phyloP scores from a whole-genome alignment of 2,888 invertebrate species.

The Drosophila picticornis region DNA sequence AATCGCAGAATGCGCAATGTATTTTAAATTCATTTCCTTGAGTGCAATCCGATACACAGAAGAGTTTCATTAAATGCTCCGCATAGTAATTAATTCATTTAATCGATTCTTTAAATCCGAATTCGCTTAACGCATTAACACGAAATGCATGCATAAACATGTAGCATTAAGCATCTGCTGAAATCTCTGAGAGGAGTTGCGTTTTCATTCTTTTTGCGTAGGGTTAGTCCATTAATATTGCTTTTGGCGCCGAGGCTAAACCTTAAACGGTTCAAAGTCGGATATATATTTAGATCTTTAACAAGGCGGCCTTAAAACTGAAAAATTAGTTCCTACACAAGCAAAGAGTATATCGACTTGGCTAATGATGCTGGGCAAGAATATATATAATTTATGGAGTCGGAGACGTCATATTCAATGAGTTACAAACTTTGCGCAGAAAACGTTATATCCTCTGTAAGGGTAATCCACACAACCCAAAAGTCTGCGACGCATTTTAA shows the following conservation, averaged over 20 bases:
- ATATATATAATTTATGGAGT: neutral
- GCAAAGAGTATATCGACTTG: neutral
- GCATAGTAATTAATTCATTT: slow-evolving; percentile 25
- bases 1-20: neutral
- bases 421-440: neutral
- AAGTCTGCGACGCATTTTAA: slow-evolving; percentile 45
- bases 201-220: neutral
- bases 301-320: neutral
- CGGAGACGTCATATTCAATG: neutral
- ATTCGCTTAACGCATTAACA: slow-evolving; percentile 24
- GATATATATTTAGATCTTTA: neutral
- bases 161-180: slow-evolving; percentile 2
- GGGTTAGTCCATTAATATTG: slow-evolving; percentile 13
- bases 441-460: neutral
- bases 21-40: neutral
- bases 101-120: slow-evolving; percentile 16
- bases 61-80: slow-evolving; percentile 9
- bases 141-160: slow-evolving; percentile 9
- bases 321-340: neutral
- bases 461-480: slow-evolving; percentile 5
- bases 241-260: slow-evolving; percentile 18
- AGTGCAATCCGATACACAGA: neutral
- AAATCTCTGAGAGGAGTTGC: neutral
- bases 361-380: neutral
- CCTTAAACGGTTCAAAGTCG: neutral